These are phyloP conservation scores for Catharus ustulatus DNA, from an alignment of 2,797 vertebrate genomes.

Conservation along the genomic window DNA sequence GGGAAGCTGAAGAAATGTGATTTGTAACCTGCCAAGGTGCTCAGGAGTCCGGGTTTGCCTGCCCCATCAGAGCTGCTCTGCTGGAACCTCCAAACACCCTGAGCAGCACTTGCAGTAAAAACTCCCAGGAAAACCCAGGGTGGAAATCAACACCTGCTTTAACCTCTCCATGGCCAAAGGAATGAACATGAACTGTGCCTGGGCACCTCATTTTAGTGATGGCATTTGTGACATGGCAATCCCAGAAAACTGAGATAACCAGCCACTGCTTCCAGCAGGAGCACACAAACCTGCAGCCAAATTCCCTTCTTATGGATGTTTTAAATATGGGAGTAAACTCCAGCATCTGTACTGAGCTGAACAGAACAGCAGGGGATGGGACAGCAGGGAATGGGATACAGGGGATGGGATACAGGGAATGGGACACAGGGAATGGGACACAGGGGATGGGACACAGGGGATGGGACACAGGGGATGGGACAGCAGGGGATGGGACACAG, in stretches of 20 bases:
- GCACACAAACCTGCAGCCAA: neutral
- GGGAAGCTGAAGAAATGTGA: neutral
- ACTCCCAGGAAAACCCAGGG: neutral
- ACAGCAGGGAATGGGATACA: too few species aligned
- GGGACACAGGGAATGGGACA: too few species aligned
- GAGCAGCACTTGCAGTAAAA: neutral
- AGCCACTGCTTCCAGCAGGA: neutral
- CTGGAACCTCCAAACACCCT: neutral
- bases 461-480: too few species aligned
- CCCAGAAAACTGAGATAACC: neutral
- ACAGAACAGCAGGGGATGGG: neutral
- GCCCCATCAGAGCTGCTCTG: neutral
- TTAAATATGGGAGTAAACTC: neutral
- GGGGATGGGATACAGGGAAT: too few species aligned
- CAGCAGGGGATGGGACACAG: too few species aligned
- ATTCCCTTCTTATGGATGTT: accelerated
- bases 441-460: too few species aligned
- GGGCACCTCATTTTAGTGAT: accelerated
- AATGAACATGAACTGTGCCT: neutral
- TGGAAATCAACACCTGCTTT: neutral
- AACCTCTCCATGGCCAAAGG: neutral
- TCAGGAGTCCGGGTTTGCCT: neutral
- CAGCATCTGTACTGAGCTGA: neutral
- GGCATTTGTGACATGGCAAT: accelerated
- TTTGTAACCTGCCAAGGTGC: accelerated